Percentiles rank a stretch among this genome's conserved stretches.
Conservation (phyloP, 2,888 invertebrate genomes). For the Octodonta nipae region DNA sequence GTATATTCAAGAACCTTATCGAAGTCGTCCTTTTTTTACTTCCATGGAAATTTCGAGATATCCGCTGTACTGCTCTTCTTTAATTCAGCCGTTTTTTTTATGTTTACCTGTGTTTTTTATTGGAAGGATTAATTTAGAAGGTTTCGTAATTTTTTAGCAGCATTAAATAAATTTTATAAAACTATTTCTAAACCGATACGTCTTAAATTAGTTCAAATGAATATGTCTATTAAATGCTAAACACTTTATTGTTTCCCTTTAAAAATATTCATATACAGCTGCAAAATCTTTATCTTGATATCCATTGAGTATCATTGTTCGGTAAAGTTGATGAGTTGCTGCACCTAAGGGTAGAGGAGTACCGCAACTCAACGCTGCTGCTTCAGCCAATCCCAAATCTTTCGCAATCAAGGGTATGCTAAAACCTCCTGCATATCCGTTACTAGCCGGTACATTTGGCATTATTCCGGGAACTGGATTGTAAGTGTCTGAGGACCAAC, state of each 20-base stretch:
- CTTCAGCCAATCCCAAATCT: constrained; percentile 85
- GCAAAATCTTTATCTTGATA: constrained; percentile 87
- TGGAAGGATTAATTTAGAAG: no score
- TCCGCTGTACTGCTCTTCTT: no score
- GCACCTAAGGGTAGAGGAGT: constrained; percentile 80
- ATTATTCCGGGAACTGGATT: constrained; percentile 92
- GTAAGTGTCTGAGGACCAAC: constrained; percentile 93
- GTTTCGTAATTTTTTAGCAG: no score
- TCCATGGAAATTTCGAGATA: no score
- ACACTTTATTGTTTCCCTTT: constrained; percentile 39
- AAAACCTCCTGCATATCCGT: constrained; percentile 72
- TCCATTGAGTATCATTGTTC: constrained; percentile 63
- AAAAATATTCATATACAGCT: constrained; percentile 71
- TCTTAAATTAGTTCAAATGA: no score
- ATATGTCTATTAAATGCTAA: no score
- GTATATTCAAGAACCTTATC: no score
- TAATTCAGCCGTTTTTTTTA: no score
- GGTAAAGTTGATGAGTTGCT: constrained; percentile 80
- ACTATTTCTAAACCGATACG: no score
- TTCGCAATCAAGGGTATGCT: constrained; percentile 79
- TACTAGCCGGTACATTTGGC: constrained; percentile 74
- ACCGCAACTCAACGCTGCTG: constrained; percentile 64
- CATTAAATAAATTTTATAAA: no score
- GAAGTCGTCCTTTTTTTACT: no score
- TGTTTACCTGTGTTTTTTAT: no score